phyloP scores from a whole-genome alignment of 2,113 vertebrate species.

The Megaceryle torquata region DNA sequence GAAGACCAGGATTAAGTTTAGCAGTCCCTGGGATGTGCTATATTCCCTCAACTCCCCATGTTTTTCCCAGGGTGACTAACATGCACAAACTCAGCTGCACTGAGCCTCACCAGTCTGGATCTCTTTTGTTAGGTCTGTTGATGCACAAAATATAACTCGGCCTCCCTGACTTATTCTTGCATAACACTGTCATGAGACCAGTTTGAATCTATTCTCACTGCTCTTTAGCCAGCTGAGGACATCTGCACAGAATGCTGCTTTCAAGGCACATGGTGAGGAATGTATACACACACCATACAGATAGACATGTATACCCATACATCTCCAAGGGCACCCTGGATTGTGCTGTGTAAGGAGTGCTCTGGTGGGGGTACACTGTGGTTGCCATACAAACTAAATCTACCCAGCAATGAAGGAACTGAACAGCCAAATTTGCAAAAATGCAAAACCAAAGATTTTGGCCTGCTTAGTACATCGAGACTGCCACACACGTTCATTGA shows the following conservation, averaged over 20 bases:
- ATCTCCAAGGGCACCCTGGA: neutral
- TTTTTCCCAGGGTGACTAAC: neutral
- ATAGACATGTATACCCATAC: neutral
- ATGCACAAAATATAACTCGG: neutral
- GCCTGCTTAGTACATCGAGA: neutral
- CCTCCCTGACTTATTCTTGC: neutral
- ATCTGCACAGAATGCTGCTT: constrained; percentile 32
- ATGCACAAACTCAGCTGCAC: neutral
- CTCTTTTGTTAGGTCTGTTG: neutral
- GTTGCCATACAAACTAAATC: neutral
- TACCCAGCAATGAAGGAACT: neutral
- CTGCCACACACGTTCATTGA: neutral
- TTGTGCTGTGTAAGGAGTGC: neutral
- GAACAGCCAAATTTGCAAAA: neutral
- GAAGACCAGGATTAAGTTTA: neutral
- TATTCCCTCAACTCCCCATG: neutral
- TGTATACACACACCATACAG: neutral
- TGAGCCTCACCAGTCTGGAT: neutral
- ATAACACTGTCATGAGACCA: neutral
- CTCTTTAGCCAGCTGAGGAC: constrained; percentile 34
- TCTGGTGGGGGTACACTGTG: neutral
- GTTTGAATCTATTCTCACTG: neutral
- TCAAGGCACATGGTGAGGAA: constrained; percentile 10
- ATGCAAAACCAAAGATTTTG: neutral
- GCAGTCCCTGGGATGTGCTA: neutral